Base-by-base conservation (phyloP, 2,888 invertebrate genomes). In the Hartigia nigra region DNA sequence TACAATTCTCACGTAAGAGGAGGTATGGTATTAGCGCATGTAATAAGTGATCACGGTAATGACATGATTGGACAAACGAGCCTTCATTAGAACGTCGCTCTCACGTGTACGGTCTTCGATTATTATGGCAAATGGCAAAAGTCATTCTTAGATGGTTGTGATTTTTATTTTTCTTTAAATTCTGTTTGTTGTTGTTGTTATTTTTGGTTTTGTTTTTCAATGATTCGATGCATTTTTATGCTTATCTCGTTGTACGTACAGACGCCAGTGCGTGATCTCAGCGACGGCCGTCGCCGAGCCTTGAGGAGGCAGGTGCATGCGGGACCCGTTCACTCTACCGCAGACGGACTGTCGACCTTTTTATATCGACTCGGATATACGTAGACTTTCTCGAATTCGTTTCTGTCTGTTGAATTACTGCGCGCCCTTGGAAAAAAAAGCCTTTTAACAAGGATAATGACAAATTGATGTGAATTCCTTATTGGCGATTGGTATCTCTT, bases 271-370 rank as follows among this genome's bases (percentile, higher is more conserved):
- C 75, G 75, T 12, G 75, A 77, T 80, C 81, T 72, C 77, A 85
- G 87, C 88, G 88, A 88, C 88, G 88, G 88, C 88, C 88, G 88
- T 83, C 88, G 88, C 83, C 86, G 79, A 80, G 80, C 79, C 80
- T 83, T 84, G 83, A 81, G 31, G 83, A 84, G 79, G 86, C 89
- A 89, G 88, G 89, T 89, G 89, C 70, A 75, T 75, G 36, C 75
- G 36, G 75, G 75, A 31, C 23, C 34, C 34, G 72, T 72, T 72
- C 55, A 14, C 55, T 55, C 9, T 55, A 14, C 2, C 5, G 55
- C 55, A 23, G 9, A 55, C 23, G 55, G 5, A 55, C 2, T 23
- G 23, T 55, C 9, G 55, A 55, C 9, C 3, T 55, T 55, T 55
- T 55, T 55, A 0, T 55, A 55, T 55, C 9, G 23, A 23, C 23